phyloP scores from a whole-genome alignment of 2,113 vertebrate genomes.

The Microtus oregoni region DNA sequence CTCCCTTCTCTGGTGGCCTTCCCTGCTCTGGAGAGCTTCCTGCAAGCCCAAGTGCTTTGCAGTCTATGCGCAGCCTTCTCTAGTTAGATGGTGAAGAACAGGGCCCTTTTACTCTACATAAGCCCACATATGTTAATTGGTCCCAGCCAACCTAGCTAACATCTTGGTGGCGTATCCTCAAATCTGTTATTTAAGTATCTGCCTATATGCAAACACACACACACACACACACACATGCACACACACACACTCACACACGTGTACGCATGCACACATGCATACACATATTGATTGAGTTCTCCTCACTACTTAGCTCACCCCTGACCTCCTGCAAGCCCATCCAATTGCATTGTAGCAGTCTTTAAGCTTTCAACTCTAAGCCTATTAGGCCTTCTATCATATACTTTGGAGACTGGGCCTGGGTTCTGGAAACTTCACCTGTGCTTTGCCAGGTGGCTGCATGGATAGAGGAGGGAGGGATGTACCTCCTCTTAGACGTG shows the following conservation, averaged over 20 bases:
- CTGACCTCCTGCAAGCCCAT: background rate
- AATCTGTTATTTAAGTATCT: background rate
- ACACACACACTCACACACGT: background rate
- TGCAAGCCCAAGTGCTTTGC: background rate
- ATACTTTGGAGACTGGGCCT: background rate
- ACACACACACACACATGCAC: background rate
- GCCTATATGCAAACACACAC: background rate
- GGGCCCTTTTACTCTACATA: background rate
- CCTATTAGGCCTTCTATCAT: background rate
- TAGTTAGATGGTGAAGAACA: background rate
- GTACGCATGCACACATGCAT: no score
- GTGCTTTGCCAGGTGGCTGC: background rate
- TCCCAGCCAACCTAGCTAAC: background rate
- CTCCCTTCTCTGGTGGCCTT: background rate
- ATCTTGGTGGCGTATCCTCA: background rate
- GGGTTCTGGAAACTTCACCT: background rate
- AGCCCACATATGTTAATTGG: background rate
- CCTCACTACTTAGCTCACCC: background rate
- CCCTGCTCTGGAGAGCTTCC: background rate
- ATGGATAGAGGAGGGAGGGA: background rate
- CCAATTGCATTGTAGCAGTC: background rate
- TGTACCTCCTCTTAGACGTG: background rate
- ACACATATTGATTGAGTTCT: background rate
- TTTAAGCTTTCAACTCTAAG: background rate
- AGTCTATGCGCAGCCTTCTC: background rate